Base-by-base conservation (phyloP, 2,888 invertebrate genomes). In the Drosophila phalerata region DNA sequence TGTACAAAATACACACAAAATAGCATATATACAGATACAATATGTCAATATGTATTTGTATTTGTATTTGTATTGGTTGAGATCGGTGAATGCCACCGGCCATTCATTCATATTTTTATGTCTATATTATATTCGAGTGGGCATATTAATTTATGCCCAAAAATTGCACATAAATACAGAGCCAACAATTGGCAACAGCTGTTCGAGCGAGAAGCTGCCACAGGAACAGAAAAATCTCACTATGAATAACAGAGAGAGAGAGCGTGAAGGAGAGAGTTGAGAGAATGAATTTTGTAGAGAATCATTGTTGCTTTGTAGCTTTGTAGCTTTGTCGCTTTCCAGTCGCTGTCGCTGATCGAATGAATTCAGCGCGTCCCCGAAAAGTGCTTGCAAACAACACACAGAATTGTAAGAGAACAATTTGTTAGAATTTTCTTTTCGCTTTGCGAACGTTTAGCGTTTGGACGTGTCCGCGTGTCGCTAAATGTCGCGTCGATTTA, bases 361-460 rank as follows among this genome's bases (percentile, higher is more conserved):
- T 88, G 84, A 88, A 84, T 88, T 84, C 83, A 82, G 83, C 83
- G 45, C 42, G 58, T 53, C 72, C 84, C 72, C 58, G 78, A 80
- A 66, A 45, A 40, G 9, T 56, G 49, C 58, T 55, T 52, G 52
- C 57, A 15, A 6, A 30, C 34, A 6, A 30, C 34, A 38, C 11
- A 34, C 25, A 37, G 5, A 30, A 11, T 34, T 45, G 53, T 15
- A 42, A 42, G 57, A 64, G 42, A 48, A 28, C 32, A 19, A 4
- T 42, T n/a, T 19, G 15, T 34, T 48, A 42, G 52, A 56, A 57
- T 66, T 69, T 88, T 87, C 81, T 90, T 90, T 90, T 90, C 89
- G 88, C 70, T 80, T 79, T 76, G 82, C 83, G 81, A 86, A 81
- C 83, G 89, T 86, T 85, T 79, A 69, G 85, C 85, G 89, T 74